Conservation (phyloP, 2,888 invertebrate genomes). For the Teinopalpus imperialis region DNA sequence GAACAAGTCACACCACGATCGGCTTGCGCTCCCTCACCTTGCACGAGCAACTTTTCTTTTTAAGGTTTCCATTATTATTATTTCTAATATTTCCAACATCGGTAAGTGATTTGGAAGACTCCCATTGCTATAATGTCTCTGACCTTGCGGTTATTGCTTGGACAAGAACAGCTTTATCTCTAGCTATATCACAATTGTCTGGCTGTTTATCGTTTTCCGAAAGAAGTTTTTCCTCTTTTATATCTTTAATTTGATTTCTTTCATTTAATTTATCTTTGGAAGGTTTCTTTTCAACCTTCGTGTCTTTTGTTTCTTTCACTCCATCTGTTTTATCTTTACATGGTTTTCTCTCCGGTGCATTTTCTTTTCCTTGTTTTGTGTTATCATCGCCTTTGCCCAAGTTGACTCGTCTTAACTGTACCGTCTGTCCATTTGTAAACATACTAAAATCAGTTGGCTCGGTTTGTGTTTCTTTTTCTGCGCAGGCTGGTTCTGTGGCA, state of each 20-base stretch:
- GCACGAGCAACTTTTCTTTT: slow-evolving; percentile 71
- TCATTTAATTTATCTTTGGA: slow-evolving; percentile 41
- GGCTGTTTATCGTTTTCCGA: slow-evolving; percentile 30
- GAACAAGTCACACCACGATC: slow-evolving; percentile 64
- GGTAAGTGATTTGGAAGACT: slow-evolving; percentile 60
- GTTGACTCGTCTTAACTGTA: slow-evolving; percentile 33
- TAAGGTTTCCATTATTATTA: slow-evolving; percentile 48
- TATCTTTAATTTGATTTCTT: slow-evolving; percentile 30
- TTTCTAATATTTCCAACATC: slow-evolving; percentile 48
- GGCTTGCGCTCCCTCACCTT: slow-evolving; percentile 66
- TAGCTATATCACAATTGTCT: slow-evolving; percentile 25
- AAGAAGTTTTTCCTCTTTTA: not conserved
- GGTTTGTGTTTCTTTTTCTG: slow-evolving; percentile 68
- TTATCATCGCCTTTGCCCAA: slow-evolving; percentile 32
- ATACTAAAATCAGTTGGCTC: slow-evolving; percentile 58
- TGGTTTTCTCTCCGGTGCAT: slow-evolving; percentile 35
- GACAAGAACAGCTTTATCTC: slow-evolving; percentile 23
- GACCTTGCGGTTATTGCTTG: slow-evolving; percentile 46
- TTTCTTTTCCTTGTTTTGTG: slow-evolving; percentile 20
- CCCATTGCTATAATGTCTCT: slow-evolving; percentile 69
- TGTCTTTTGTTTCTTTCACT: slow-evolving; percentile 31
- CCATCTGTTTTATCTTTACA: slow-evolving; percentile 32
- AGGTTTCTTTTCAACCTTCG: slow-evolving; percentile 34
- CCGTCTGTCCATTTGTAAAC: slow-evolving; percentile 57
- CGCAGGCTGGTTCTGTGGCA: slow-evolving; percentile 50